Percentiles rank a stretch among this genome's conserved stretches.
phyloP scores from a whole-genome alignment of 2,113 vertebrate genomes.

The Forbesichthys papilliferus region DNA sequence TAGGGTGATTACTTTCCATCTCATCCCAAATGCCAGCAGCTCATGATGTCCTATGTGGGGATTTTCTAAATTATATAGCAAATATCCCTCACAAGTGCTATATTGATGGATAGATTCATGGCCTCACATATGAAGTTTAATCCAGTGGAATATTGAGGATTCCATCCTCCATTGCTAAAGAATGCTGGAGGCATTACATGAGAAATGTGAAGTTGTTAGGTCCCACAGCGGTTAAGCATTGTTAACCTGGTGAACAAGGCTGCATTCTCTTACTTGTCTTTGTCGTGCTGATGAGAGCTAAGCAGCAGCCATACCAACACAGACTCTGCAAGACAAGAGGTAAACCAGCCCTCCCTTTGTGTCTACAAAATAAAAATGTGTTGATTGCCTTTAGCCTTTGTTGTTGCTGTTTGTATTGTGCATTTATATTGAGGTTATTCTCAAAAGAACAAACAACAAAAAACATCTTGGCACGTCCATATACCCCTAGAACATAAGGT shows the following conservation, averaged over 20 bases:
- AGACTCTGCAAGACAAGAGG: slow-evolving; percentile 60
- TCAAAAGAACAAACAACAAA: slow-evolving; percentile 29
- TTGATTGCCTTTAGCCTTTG: slow-evolving; percentile 50
- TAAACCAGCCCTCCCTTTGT: slow-evolving; percentile 58
- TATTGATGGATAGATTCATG: slow-evolving; percentile 31
- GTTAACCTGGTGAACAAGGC: slow-evolving; percentile 48
- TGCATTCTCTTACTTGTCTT: slow-evolving; percentile 67
- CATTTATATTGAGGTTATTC: slow-evolving; percentile 34
- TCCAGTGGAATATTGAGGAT: slow-evolving; percentile 25
- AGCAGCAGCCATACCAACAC: slow-evolving; percentile 51
- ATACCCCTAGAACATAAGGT: slow-evolving; percentile 4
- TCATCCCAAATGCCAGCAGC: slow-evolving; percentile 11
- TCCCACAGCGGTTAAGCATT: slow-evolving; percentile 74
- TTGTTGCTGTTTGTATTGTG: slow-evolving; percentile 32
- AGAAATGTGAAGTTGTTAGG: slow-evolving; percentile 73
- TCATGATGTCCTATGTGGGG: not conserved
- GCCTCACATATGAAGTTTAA: slow-evolving; percentile 68
- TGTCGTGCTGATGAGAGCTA: slow-evolving; percentile 71
- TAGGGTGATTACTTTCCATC: slow-evolving; percentile 17
- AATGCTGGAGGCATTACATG: slow-evolving; percentile 66
- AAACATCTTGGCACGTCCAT: slow-evolving; percentile 23
- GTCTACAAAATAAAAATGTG: slow-evolving; percentile 65
- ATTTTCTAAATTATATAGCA: not conserved
- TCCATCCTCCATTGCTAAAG: slow-evolving; percentile 48
- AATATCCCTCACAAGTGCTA: not conserved